Percentiles rank a stretch among this genome's conserved stretches.
phyloP scores from a whole-genome alignment of 2,888 invertebrate genomes.

The Ptychoptera albimana region DNA sequence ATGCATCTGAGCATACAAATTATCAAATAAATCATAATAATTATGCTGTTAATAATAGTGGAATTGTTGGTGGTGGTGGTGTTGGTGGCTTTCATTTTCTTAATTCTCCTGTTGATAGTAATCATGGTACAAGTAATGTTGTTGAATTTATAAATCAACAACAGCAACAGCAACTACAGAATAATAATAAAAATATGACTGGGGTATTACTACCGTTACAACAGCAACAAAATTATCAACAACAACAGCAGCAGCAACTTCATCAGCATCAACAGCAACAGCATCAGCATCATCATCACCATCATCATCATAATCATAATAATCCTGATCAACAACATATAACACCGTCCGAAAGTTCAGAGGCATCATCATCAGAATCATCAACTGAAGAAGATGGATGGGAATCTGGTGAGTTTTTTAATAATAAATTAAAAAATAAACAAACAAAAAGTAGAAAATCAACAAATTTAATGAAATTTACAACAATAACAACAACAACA shows the following conservation, averaged over 20 bases:
- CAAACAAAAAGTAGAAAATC: too few species aligned
- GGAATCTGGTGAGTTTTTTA: constrained; percentile 30
- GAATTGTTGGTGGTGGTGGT: too few species aligned
- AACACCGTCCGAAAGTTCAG: constrained; percentile 11
- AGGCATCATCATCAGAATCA: constrained; percentile 16
- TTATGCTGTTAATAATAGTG: neutral
- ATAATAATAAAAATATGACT: neutral
- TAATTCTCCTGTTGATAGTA: too few species aligned
- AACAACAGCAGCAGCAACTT: constrained; percentile 13
- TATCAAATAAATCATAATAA: constrained; percentile 1
- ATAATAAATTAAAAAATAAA: neutral
- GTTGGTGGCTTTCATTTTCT: too few species aligned
- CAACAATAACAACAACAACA: neutral
- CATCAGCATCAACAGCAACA: constrained; percentile 15
- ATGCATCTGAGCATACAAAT: neutral
- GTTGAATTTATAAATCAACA: neutral
- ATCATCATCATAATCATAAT: constrained; percentile 12
- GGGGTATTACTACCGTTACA: constrained; percentile 3
- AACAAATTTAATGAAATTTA: too few species aligned
- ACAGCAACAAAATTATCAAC: constrained; percentile 6
- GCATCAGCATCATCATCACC: constrained; percentile 16
- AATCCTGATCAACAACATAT: constrained; percentile 6
- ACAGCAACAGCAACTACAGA: constrained; percentile 1
- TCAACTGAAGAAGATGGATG: constrained; percentile 27
- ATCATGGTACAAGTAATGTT: too few species aligned